A percentile compares a stretch with the other conserved stretches of the same genome.
Evolutionary conservation across 2,113 vertebrate species (phyloP).

Genomic region (Channa maculata): DNA sequence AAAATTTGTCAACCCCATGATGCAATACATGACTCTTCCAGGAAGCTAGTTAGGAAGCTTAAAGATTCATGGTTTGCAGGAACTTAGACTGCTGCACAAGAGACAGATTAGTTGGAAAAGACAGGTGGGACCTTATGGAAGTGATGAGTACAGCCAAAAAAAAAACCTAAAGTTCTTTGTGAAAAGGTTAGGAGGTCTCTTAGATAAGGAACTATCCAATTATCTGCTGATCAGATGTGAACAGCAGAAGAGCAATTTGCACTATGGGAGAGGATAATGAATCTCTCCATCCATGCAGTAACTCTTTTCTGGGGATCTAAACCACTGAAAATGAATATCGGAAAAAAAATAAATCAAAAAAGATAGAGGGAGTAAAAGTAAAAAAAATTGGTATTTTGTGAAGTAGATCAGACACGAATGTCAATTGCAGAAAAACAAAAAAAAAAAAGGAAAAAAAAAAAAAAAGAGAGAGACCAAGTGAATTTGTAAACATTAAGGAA

Average conservation of each 20-base stretch:
- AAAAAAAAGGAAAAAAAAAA: conserved; percentile 3
- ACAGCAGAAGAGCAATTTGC: conserved; percentile 61
- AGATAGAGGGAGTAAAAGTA: not conserved
- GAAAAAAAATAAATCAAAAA: not conserved
- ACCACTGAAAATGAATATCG: not conserved
- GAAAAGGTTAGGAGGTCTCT: conserved; percentile 45
- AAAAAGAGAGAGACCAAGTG: conserved; percentile 1
- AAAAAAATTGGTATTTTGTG: not conserved
- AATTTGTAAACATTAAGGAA: not conserved
- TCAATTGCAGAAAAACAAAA: too few relatives aligned
- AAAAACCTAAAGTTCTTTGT: conserved; percentile 28
- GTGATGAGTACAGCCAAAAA: conserved; percentile 43
- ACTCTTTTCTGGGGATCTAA: conserved; percentile 22
- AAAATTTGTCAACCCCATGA: not conserved
- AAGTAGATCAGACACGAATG: too few relatives aligned
- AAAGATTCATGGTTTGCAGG: not conserved
- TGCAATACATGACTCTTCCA: too few relatives aligned
- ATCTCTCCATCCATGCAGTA: conserved; percentile 41
- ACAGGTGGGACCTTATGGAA: conserved; percentile 6
- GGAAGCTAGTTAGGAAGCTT: not conserved
- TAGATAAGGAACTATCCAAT: conserved; percentile 61
- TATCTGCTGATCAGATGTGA: conserved; percentile 65
- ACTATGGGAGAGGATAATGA: conserved; percentile 45
- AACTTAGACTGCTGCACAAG: not conserved
- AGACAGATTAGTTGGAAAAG: conserved; percentile 9